Percentiles rank a stretch among this genome's conserved stretches.
These are phyloP conservation scores for Dysmachus trigonus DNA, from an alignment of 2,888 invertebrate species.

Conservation along the genomic window DNA sequence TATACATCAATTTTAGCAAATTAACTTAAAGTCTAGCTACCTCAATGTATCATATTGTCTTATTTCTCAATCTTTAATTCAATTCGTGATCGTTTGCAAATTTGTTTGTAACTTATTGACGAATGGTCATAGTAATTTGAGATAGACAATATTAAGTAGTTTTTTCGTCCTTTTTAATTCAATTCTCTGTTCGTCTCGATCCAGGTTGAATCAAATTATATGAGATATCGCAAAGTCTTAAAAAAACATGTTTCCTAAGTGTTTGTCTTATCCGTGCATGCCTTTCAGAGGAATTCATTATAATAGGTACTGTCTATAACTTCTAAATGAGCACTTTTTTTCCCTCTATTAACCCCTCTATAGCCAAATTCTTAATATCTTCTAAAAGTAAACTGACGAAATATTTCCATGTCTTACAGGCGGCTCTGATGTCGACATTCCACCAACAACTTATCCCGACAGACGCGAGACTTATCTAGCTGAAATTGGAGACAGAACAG, in stretches of 20 bases:
- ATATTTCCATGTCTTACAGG: conserved; percentile 7
- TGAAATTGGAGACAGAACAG: conserved; percentile 58
- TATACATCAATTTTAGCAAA: no score
- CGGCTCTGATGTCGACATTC: conserved; percentile 42
- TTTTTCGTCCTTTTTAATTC: neutral
- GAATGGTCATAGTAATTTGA: no score
- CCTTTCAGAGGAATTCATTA: conserved; percentile 28
- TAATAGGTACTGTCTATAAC: neutral
- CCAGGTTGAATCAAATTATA: neutral
- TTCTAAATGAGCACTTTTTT: neutral
- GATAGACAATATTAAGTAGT: no score
- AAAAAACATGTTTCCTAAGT: neutral
- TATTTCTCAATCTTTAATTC: no score
- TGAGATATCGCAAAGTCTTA: neutral
- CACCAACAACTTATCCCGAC: conserved; percentile 24
- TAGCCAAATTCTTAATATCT: neutral
- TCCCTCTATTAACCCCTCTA: neutral
- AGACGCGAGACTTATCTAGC: conserved; percentile 52
- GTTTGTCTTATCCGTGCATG: neutral
- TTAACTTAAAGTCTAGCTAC: no score
- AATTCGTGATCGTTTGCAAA: no score
- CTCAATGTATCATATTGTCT: no score
- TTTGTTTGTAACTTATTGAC: no score
- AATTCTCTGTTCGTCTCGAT: neutral
- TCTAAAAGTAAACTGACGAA: neutral